Percentiles rank a stretch among this genome's conserved stretches.
Evolutionary conservation across 64 coral and sea anemone species (phyloP).

Genomic region (Astreopora myriophthalma): DNA sequence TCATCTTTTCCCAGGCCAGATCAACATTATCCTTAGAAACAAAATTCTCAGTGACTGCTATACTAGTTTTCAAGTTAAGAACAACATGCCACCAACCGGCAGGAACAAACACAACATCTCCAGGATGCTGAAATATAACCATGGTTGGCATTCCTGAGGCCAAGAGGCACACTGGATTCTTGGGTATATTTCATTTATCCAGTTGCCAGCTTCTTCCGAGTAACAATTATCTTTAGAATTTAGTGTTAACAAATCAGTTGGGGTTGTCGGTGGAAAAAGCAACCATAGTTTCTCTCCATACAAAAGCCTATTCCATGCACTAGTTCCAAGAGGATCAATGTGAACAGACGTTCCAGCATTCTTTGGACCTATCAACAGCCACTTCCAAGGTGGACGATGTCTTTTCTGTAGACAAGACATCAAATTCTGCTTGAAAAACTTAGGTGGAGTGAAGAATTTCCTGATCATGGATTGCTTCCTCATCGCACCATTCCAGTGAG

Average conservation of each 20-base stretch:
- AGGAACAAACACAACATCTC: background rate
- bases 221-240: no score
- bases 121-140: background rate
- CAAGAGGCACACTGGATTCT: background rate
- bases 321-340: slow-evolving; percentile 12
- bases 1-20: background rate
- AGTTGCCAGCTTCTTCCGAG: background rate
- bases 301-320: slow-evolving; percentile 26
- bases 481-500: background rate
- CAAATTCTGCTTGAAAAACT: slow-evolving; percentile 21
- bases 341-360: slow-evolving; percentile 15
- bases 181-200: background rate
- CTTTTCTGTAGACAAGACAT: background rate
- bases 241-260: background rate
- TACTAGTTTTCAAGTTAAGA: background rate
- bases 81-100: slow-evolving; percentile 5
- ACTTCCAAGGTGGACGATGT: background rate
- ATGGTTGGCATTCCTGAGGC: background rate
- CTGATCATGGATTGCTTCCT: background rate
- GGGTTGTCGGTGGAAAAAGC: slow-evolving; percentile 4
- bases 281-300: slow-evolving; percentile 10
- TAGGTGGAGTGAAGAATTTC: background rate
- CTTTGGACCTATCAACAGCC: slow-evolving; percentile 16
- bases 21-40: background rate
- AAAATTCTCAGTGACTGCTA: slow-evolving; percentile 13